Evolutionary conservation across 2,113 vertebrate genomes (phyloP).

Genomic region (Peromyscus maniculatus): DNA sequence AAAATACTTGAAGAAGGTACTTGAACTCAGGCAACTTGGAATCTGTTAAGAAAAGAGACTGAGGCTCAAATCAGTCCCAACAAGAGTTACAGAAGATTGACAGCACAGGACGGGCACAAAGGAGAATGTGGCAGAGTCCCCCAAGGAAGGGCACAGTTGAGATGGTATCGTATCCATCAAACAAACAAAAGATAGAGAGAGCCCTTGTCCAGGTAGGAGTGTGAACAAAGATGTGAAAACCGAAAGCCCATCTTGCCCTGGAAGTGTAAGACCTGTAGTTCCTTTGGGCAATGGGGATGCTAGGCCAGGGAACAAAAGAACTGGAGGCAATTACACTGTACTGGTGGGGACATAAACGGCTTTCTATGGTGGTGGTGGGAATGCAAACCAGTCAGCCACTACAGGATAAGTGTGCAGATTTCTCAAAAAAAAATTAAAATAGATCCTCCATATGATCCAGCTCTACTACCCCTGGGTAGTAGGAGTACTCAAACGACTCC

Average conservation of each 20-base stretch:
- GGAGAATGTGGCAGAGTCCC: conserved; percentile 25
- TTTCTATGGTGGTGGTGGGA: not conserved
- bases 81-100: conserved; percentile 48
- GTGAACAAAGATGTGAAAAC: conserved; percentile 35
- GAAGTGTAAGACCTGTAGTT: not conserved
- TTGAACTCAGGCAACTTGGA: conserved; percentile 67
- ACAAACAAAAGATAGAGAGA: conserved; percentile 57
- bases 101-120: conserved; percentile 42
- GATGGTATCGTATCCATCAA: conserved; percentile 34
- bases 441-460: not conserved
- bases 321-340: not conserved
- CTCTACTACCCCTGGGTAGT: not conserved
- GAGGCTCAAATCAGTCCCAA: not conserved
- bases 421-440: not conserved
- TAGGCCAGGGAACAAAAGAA: not conserved
- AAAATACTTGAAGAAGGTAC: conserved; percentile 49
- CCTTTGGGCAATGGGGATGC: not conserved
- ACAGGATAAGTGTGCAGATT: not conserved
- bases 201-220: conserved; percentile 33
- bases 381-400: not conserved
- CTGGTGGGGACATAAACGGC: not conserved
- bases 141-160: conserved; percentile 51
- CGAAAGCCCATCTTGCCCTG: not conserved
- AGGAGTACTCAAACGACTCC: not conserved
- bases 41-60: conserved; percentile 42